Evolutionary conservation across 2,113 vertebrate species (phyloP).

Genomic region (Cephalopterus ornatus): DNA sequence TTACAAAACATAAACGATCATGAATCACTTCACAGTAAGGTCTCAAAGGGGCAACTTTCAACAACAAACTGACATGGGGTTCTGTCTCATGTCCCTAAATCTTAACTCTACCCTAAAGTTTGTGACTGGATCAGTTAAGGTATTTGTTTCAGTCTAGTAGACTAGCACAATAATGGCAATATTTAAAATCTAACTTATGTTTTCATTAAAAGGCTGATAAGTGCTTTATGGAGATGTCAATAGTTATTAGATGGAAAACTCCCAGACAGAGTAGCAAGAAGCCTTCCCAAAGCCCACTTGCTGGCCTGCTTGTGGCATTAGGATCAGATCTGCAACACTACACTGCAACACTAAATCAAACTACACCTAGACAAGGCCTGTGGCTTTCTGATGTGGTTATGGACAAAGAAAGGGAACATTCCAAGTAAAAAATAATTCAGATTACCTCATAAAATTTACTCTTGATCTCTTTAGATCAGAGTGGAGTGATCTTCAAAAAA

Average conservation of each 20-base stretch:
- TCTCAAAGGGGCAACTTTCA: background rate
- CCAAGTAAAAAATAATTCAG: background rate
- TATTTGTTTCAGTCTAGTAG: background rate
- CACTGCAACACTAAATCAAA: background rate
- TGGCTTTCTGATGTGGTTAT: background rate
- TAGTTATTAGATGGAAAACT: background rate
- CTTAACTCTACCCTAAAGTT: background rate
- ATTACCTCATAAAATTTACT: background rate
- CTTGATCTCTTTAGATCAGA: background rate
- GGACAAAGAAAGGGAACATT: background rate
- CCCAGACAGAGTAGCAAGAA: background rate
- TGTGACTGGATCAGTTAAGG: background rate
- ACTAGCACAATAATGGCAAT: background rate
- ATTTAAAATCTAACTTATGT: background rate
- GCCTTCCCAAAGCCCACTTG: background rate
- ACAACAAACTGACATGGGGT: background rate
- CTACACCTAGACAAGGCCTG: rapidly evolving
- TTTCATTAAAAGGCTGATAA: background rate
- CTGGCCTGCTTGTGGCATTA: rapidly evolving
- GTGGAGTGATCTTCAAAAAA: background rate
- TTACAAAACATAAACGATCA: background rate
- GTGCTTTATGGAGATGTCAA: background rate
- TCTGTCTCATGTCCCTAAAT: background rate
- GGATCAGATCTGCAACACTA: background rate
- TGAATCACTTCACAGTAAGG: background rate